These are phyloP conservation scores for Siderastrea radians DNA, from an alignment of 92 coral and sea anemone genomes.

Conservation along the genomic window DNA sequence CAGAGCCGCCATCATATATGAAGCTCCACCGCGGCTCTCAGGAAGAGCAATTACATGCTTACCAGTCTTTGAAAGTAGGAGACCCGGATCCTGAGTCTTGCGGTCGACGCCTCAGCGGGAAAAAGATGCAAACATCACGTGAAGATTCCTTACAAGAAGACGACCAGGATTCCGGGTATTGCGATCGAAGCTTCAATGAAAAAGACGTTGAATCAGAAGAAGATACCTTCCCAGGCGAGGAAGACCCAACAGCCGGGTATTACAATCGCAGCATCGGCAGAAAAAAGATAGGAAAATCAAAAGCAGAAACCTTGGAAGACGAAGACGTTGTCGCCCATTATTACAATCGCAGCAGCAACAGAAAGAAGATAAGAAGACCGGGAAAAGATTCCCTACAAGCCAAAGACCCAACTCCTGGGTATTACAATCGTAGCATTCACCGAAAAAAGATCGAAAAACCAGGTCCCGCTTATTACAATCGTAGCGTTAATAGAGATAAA, in stretches of 20 bases:
- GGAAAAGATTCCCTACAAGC: too few species aligned
- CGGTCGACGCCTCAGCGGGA: not conserved
- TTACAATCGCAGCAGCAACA: too few species aligned
- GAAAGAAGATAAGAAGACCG: too few species aligned
- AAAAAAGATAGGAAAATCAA: not conserved
- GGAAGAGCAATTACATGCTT: not conserved
- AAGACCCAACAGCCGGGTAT: not conserved
- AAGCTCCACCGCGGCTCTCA: not conserved
- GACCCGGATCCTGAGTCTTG: not conserved
- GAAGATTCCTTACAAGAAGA: not conserved
- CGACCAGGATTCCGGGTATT: not conserved
- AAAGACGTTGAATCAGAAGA: not conserved
- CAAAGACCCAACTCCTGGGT: too few species aligned
- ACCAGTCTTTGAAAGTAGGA: not conserved
- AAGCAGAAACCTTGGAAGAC: too few species aligned
- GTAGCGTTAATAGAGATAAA: too few species aligned
- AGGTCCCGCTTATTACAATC: too few species aligned
- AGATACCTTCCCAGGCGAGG: too few species aligned
- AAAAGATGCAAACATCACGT: not conserved
- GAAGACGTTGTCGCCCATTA: too few species aligned
- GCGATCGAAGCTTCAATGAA: not conserved
- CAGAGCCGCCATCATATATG: not conserved
- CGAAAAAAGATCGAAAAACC: too few species aligned
- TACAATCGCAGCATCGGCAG: not conserved
- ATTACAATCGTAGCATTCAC: too few species aligned